Evolutionary conservation across 2,113 vertebrate species (phyloP), one percentile per base, ranked within the genome.

Genomic region (Panthera leo): DNA sequence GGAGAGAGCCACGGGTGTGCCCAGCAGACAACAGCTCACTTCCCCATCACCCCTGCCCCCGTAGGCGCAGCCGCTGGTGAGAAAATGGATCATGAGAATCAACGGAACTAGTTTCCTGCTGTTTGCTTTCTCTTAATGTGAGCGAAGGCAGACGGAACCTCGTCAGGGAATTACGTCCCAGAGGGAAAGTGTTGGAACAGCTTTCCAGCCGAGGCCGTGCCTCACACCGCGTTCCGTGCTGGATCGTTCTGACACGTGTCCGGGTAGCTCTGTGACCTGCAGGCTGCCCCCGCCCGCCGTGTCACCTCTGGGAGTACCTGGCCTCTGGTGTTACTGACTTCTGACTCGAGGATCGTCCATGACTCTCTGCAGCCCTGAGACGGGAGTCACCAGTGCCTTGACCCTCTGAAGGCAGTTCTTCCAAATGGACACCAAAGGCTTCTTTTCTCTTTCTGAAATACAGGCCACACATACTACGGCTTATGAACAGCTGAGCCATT

Each of bases 151-250:
- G 73, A 34, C 23, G 27, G 85, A 58, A 34, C 76, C 58, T 80
- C 21, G 45, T 61, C 51, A 42, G 85, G 5, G 55, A n/a, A 61
- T 68, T 13, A 48, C 8, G 11, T 45, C 48, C 78, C 21, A 27
- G 53, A 45, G 21, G 16, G 68, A 75, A 29, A n/a, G 34, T 5
- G 34, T 5, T 18, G 7, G 53, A 48, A 42, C 36, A 31, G 5
- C 23, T 61, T 79, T 58, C 73, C 19, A 5, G 73, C 45, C 14
- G 0, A 5, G 55, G 42, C 45, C 10, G 1, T 5, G 1, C 6
- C 9, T 42, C 16, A 7, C 3, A 0, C 18, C 0, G 25, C 36
- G 1, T 65, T 71, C 27, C 1, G 0, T 1, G 19, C 39, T 12
- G 29, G 18, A 9, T 39, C 31, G 1, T 42, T 27, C 27, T 58